A percentile compares a stretch with the other conserved stretches of the same genome.
phyloP scores from a whole-genome alignment of 2,888 invertebrate species.

The Himalopsyche anomala region DNA sequence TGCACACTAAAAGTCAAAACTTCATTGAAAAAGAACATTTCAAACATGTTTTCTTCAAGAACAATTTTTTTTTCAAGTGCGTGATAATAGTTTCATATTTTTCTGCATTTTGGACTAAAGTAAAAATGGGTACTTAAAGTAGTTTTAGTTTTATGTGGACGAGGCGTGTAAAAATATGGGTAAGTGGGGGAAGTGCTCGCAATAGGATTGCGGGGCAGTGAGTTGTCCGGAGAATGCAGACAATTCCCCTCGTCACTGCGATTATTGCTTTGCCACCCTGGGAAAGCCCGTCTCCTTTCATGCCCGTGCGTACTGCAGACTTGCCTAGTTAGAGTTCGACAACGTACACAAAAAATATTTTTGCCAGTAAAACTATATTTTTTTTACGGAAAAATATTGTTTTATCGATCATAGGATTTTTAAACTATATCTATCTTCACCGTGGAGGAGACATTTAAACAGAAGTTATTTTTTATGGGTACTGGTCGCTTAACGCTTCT shows the following conservation, averaged over 20 bases:
- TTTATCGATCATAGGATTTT: too few species aligned
- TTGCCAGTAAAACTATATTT: background rate
- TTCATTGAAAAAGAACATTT: too few species aligned
- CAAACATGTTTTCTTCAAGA: too few species aligned
- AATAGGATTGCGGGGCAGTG: constrained; percentile 55
- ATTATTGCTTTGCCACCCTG: constrained; percentile 65
- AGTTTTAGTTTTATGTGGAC: background rate
- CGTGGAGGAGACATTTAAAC: too few species aligned
- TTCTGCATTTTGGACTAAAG: too few species aligned
- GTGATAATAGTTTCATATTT: too few species aligned
- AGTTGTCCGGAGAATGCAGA: constrained; percentile 64
- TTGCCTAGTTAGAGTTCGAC: constrained; percentile 7
- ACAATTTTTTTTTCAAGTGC: too few species aligned
- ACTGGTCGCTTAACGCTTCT: too few species aligned
- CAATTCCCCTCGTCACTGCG: constrained; percentile 65
- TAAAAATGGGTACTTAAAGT: too few species aligned
- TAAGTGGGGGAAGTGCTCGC: constrained; percentile 48
- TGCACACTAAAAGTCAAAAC: too few species aligned
- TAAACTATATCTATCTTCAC: too few species aligned
- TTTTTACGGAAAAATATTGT: background rate
- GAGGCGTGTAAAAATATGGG: constrained; percentile 41
- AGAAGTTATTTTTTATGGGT: too few species aligned
- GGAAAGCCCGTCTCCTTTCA: constrained; percentile 43
- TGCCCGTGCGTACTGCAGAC: constrained; percentile 13
- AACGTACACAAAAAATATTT: background rate